A percentile compares a stretch with the other conserved stretches of the same genome.
Conservation (phyloP, 2,797 vertebrate genomes). For the Pogonophryne albipinna region DNA sequence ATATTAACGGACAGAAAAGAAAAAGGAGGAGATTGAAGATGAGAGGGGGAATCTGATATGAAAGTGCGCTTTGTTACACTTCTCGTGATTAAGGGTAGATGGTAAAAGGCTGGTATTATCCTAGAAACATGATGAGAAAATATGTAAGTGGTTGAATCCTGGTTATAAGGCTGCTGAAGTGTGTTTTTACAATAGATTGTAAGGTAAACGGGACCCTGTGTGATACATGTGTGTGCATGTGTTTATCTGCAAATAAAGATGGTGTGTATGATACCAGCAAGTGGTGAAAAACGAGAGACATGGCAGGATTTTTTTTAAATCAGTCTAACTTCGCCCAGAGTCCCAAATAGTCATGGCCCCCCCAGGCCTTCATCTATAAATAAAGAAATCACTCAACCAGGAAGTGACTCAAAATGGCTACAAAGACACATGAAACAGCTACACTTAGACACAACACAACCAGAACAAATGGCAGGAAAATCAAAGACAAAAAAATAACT, state of each 20-base stretch:
- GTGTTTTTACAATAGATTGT: constrained; percentile 17
- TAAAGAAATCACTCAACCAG: no score
- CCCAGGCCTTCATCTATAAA: no score
- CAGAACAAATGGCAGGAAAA: no score
- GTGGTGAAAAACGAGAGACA: constrained; percentile 4
- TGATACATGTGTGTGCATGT: background rate
- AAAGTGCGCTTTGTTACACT: constrained; percentile 26
- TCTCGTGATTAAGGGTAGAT: constrained; percentile 30
- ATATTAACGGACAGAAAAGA: constrained; percentile 27
- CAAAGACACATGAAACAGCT: no score
- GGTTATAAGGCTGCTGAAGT: constrained; percentile 31
- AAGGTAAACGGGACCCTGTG: background rate
- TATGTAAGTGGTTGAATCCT: constrained; percentile 15
- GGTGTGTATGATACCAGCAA: background rate
- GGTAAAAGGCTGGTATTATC: constrained; percentile 32
- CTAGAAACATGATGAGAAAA: constrained; percentile 9
- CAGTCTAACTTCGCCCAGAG: no score
- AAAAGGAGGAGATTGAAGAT: constrained; percentile 20
- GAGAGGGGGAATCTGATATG: constrained; percentile 26
- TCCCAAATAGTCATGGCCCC: no score
- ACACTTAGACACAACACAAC: no score
- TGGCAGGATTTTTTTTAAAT: no score
- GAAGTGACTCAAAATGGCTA: no score
- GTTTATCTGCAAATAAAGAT: constrained; percentile 18
- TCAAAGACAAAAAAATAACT: no score